phyloP scores from a whole-genome alignment of 2,888 invertebrate genomes.

The Pegoplata infirma region DNA sequence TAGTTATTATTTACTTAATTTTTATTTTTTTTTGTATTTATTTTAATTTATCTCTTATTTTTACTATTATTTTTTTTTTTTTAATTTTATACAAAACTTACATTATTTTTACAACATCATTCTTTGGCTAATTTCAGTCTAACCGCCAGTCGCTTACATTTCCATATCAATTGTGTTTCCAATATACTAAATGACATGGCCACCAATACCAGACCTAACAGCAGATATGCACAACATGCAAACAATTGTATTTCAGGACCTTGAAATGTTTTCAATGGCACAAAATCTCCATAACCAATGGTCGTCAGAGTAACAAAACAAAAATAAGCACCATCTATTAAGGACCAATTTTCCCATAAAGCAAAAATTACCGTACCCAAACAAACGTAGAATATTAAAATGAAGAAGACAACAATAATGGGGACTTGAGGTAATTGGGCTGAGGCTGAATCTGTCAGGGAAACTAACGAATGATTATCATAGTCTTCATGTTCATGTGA shows the following conservation, averaged over 20 bases:
- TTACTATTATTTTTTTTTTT: not conserved
- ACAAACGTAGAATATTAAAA: constrained; percentile 86
- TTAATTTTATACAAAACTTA: constrained; percentile 48
- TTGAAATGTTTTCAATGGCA: constrained; percentile 80
- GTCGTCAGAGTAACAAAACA: constrained; percentile 91
- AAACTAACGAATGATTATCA: constrained; percentile 60
- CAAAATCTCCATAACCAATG: constrained; percentile 88
- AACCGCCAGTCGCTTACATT: constrained; percentile 85
- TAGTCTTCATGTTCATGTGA: constrained; percentile 52
- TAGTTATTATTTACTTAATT: no score
- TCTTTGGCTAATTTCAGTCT: constrained; percentile 84
- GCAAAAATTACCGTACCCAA: constrained; percentile 88
- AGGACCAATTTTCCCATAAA: constrained; percentile 89
- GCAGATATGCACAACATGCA: constrained; percentile 88
- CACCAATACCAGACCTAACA: constrained; percentile 88
- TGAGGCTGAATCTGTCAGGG: constrained; percentile 50
- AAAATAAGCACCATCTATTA: constrained; percentile 90
- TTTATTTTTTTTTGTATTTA: no score
- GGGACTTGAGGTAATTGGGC: constrained; percentile 80
- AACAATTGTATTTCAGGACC: constrained; percentile 83
- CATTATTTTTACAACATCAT: constrained; percentile 71
- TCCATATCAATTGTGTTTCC: constrained; percentile 87
- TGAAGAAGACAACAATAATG: constrained; percentile 82
- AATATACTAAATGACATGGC: constrained; percentile 91
- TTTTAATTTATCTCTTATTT: no score